Percentiles rank a stretch among this genome's conserved stretches.
These are phyloP conservation scores for Cephus pygmeus DNA, from an alignment of 2,888 invertebrate species.

Conservation along the genomic window DNA sequence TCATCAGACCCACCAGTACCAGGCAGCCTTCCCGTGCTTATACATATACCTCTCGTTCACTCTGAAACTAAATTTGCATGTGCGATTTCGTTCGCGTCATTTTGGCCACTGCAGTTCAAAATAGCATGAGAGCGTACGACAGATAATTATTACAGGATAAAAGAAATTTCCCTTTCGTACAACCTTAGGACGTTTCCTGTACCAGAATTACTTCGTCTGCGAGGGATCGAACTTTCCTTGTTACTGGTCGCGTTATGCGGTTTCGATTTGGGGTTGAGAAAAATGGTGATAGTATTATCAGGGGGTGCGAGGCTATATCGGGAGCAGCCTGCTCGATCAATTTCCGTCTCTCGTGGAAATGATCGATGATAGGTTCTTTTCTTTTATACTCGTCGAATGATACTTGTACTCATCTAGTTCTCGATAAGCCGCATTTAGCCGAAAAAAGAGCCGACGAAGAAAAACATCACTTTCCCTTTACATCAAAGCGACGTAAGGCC, in stretches of 20 bases:
- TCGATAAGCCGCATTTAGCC: not conserved
- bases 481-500: not conserved
- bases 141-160: not conserved
- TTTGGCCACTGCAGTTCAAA: not conserved
- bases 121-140: not conserved
- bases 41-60: not conserved
- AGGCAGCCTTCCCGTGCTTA: not conserved
- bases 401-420: not conserved
- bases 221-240: not conserved
- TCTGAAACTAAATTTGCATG: not conserved
- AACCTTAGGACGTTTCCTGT: not conserved
- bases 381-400: constrained; percentile 27
- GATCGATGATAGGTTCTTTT: constrained; percentile 46
- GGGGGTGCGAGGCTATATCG: not conserved
- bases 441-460: not conserved
- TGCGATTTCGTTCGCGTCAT: not conserved
- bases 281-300: not conserved
- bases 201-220: not conserved
- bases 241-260: not conserved
- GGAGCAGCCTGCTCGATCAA: constrained; percentile 48
- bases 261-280: not conserved
- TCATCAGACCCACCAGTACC: not conserved
- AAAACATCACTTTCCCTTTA: not conserved
- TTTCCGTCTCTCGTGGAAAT: constrained; percentile 48
- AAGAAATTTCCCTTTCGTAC: not conserved